phyloP scores from a whole-genome alignment of 1,140 invertebrate genomes.

The Procambarus virginalis region DNA sequence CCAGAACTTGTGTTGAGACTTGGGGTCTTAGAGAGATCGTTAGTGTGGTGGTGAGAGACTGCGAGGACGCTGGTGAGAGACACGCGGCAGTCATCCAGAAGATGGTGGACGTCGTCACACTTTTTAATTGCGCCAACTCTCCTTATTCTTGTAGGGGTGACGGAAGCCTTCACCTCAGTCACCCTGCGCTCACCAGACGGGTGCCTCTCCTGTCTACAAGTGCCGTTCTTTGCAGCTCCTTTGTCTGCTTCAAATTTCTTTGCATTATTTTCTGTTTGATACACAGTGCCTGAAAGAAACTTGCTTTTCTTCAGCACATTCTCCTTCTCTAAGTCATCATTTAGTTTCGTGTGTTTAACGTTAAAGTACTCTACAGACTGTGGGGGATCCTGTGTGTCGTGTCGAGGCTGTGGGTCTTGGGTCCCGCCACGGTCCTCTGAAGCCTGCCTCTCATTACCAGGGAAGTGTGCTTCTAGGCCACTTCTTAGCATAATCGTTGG shows the following conservation, averaged over 20 bases:
- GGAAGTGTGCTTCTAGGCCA: neutral
- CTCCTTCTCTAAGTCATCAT: neutral
- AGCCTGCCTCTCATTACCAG: neutral
- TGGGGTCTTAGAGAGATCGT: neutral
- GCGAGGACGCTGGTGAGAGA: neutral
- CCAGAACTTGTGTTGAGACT: neutral
- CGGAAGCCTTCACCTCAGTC: neutral
- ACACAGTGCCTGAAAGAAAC: neutral
- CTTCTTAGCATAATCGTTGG: neutral
- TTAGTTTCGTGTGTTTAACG: neutral
- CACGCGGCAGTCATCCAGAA: neutral
- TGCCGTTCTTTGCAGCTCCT: neutral
- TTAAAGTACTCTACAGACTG: neutral
- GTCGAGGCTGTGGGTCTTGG: neutral
- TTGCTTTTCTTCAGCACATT: neutral
- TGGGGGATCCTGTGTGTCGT: neutral
- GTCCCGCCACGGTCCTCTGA: neutral
- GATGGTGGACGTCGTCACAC: neutral
- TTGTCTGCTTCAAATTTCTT: neutral
- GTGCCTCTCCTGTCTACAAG: neutral
- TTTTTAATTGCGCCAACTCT: neutral
- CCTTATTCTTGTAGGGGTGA: neutral
- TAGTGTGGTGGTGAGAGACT: neutral
- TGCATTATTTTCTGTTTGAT: neutral
- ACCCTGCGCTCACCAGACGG: neutral